Conservation (phyloP, 2,888 invertebrate genomes). For the Oxyscelio sp. region DNA sequence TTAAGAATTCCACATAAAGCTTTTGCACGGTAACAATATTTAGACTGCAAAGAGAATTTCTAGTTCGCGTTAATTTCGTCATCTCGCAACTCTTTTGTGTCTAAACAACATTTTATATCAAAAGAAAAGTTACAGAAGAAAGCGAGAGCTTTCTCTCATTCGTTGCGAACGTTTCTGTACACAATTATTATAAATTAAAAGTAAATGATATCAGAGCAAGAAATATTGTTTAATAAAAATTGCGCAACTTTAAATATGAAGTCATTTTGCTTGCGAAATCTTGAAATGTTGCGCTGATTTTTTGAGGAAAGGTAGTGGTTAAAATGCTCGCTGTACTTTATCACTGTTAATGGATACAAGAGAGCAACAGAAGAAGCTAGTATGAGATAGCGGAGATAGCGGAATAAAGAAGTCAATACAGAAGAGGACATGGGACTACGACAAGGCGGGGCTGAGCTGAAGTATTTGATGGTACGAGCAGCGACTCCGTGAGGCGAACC, state of each 20-base stretch:
- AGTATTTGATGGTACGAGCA: conserved; percentile 56
- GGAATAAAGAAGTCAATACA: too few species aligned
- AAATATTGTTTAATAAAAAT: too few species aligned
- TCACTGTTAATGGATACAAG: too few species aligned
- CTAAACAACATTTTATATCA: conserved; percentile 33
- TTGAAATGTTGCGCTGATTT: too few species aligned
- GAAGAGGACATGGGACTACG: conserved; percentile 61
- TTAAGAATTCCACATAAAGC: conserved; percentile 8
- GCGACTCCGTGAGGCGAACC: conserved; percentile 26
- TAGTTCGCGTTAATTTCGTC: conserved; percentile 29
- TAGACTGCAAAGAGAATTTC: conserved; percentile 28
- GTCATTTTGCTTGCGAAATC: too few species aligned
- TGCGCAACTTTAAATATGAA: too few species aligned
- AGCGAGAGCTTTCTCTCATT: not conserved
- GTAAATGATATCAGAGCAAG: too few species aligned
- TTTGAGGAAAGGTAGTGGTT: too few species aligned
- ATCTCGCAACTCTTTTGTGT: conserved; percentile 31
- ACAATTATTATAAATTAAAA: too few species aligned
- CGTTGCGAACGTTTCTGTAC: not conserved
- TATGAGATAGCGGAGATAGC: too few species aligned
- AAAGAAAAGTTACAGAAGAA: conserved; percentile 1
- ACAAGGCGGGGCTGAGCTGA: conserved; percentile 57
- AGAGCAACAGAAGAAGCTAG: too few species aligned
- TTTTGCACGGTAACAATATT: conserved; percentile 28
- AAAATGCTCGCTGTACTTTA: too few species aligned